Percentiles rank a stretch among this genome's conserved stretches.
Conservation (phyloP, 1,140 invertebrate genomes). For the Pararge aegeria region DNA sequence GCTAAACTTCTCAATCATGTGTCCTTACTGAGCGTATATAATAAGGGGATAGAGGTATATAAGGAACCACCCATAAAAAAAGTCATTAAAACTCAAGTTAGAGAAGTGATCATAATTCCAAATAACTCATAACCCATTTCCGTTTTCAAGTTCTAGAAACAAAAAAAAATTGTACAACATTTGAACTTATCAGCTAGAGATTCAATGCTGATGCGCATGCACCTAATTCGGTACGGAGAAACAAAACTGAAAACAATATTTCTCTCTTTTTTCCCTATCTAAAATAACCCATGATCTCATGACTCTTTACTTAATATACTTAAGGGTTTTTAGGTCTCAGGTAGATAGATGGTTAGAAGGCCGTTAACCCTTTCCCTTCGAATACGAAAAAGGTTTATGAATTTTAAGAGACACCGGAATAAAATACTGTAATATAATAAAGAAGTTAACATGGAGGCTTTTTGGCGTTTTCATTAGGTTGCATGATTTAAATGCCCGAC, state of each 20-base stretch:
- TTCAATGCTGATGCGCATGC: too few species aligned
- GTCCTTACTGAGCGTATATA: too few species aligned
- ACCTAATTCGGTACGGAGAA: too few species aligned
- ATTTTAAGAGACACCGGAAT: conserved; percentile 10
- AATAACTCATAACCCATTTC: too few species aligned
- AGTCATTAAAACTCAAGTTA: too few species aligned
- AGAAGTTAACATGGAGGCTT: background rate
- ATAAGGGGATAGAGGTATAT: too few species aligned
- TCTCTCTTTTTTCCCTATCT: background rate
- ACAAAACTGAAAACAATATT: background rate
- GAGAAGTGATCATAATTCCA: too few species aligned
- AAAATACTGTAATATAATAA: conserved; percentile 11
- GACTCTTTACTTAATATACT: background rate
- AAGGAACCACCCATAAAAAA: too few species aligned
- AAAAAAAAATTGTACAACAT: too few species aligned
- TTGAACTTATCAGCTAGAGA: too few species aligned
- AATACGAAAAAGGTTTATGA: background rate
- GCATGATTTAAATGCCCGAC: conserved; percentile 5
- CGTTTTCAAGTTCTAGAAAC: too few species aligned
- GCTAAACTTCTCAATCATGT: too few species aligned
- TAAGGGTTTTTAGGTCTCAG: conserved; percentile 11
- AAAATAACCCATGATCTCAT: background rate
- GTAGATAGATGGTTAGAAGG: conserved; percentile 14
- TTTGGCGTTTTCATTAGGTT: conserved; percentile 9
- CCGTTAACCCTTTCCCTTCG: conserved; percentile 23